A percentile compares a stretch with the other conserved stretches of the same genome.
phyloP scores from a whole-genome alignment of 2,113 vertebrate genomes.

The Equus przewalskii region DNA sequence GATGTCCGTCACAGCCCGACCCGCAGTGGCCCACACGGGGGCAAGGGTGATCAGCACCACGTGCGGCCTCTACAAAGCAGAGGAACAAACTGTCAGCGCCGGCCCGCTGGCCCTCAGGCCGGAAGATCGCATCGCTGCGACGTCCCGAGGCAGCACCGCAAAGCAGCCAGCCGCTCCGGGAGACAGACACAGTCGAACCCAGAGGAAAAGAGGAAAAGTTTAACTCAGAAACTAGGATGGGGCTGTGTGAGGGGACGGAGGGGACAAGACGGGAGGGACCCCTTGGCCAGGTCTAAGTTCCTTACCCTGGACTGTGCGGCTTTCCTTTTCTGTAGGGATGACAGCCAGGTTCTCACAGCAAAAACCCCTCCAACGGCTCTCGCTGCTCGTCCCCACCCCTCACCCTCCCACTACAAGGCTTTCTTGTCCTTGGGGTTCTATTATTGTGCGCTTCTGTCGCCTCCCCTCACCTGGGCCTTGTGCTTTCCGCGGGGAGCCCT shows the following conservation, averaged over 20 bases:
- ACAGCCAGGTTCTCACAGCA: not conserved
- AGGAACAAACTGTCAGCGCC: not conserved
- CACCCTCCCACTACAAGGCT: not conserved
- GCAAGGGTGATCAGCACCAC: not conserved
- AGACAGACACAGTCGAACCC: not conserved
- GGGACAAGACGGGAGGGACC: not conserved
- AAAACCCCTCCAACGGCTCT: too few relatives aligned
- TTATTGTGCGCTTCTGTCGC: not conserved
- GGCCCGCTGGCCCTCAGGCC: too few relatives aligned
- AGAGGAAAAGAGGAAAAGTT: not conserved
- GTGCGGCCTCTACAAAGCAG: not conserved
- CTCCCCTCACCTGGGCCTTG: not conserved
- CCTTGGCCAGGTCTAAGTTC: not conserved
- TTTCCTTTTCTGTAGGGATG: not conserved
- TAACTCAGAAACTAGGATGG: not conserved
- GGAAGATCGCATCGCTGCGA: too few relatives aligned
- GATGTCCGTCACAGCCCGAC: not conserved
- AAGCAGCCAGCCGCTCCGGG: not conserved
- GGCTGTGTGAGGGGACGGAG: not conserved
- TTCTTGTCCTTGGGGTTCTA: not conserved
- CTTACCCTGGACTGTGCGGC: too few relatives aligned
- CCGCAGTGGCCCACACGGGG: not conserved
- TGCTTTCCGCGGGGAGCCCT: not conserved
- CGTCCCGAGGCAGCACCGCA: not conserved
- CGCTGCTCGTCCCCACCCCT: not conserved